Evolutionary conservation across 2,113 vertebrate genomes (phyloP).

Genomic region (Phaetusa simplex): DNA sequence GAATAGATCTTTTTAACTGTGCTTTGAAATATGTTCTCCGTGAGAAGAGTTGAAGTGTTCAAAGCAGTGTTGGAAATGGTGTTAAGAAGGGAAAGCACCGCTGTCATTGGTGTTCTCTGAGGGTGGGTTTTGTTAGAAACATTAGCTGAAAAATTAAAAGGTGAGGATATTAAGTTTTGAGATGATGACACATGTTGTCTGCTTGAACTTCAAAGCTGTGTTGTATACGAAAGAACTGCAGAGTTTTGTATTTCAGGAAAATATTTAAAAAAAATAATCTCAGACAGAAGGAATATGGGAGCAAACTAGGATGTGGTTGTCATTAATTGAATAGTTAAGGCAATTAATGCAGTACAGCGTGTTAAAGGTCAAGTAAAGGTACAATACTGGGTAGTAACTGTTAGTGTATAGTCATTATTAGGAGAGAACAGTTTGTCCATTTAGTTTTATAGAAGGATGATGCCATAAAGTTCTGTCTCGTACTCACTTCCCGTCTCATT

Average conservation of each 20-base stretch:
- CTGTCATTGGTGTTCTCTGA: conserved; percentile 29
- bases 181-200: conserved; percentile 7
- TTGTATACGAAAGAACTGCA: conserved; percentile 14
- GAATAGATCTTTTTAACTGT: conserved; percentile 52
- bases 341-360: conserved; percentile 42
- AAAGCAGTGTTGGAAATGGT: background rate
- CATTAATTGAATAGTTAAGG: conserved; percentile 32
- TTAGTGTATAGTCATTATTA: conserved; percentile 24
- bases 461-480: conserved; percentile 33
- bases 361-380: conserved; percentile 57
- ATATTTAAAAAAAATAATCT: conserved; percentile 42
- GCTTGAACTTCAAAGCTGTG: conserved; percentile 45
- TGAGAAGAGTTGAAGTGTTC: conserved; percentile 40
- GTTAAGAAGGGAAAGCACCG: conserved; percentile 2
- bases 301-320: background rate
- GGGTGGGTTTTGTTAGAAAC: conserved; percentile 56
- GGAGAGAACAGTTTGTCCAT: conserved; percentile 42
- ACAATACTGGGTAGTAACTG: conserved; percentile 44
- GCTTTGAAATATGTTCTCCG: conserved; percentile 54
- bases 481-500: conserved; percentile 41
- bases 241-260: conserved; percentile 54
- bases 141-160: conserved; percentile 42
- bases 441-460: conserved; percentile 43
- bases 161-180: conserved; percentile 48
- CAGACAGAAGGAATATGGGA: conserved; percentile 46